Base-by-base conservation (phyloP, 2,888 invertebrate species). In the Halocaridina rubra region DNA sequence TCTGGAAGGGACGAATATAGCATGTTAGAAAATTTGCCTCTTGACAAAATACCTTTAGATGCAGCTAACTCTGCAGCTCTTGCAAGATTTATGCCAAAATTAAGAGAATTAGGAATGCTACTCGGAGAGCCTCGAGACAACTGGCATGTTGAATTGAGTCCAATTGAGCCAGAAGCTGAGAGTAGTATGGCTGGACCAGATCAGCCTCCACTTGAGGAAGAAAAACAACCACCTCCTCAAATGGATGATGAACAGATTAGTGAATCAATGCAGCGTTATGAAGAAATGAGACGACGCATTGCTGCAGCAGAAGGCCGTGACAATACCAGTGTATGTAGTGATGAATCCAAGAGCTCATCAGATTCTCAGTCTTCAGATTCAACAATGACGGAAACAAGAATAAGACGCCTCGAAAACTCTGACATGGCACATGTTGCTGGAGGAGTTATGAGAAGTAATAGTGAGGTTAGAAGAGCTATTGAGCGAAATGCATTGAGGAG, bases 401-500 rank as follows among this genome's bases (percentile, higher is more conserved):
- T 87, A 5, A 72, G 87, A 22, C 61, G 87, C 22, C 67, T 85
- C 22, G 85, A 85, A 64, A 81, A 85, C 27, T 39, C 86, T 7
- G 87, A 87, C 53, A 79, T 87, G 10, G 87, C 88, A n/a, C 85
- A 84, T 22, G 84, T 85, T 8, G 85, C 84, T 0, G 80, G 87
- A 29, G 85, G 85, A 22, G 85, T 87, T 53, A 81, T 75, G 84
- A 89, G 86, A 88, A 90, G 89, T 61, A 91, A 90, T 84, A 90
- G 90, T 13, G 89, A 90, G 77, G 94, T 94, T 84, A 93, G 95
- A 16, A 92, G 95, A 69, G 95, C 96, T 46, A 96, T 96, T 85
- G 96, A 96, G 89, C 93, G 96, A 67, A 96, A 96, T 90, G 95
- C 96, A 0, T 91, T 96, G 19, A 92, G 96, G 2, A 93, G 96